Conservation (phyloP, 2,888 invertebrate genomes). For the Penaeus monodon region DNA sequence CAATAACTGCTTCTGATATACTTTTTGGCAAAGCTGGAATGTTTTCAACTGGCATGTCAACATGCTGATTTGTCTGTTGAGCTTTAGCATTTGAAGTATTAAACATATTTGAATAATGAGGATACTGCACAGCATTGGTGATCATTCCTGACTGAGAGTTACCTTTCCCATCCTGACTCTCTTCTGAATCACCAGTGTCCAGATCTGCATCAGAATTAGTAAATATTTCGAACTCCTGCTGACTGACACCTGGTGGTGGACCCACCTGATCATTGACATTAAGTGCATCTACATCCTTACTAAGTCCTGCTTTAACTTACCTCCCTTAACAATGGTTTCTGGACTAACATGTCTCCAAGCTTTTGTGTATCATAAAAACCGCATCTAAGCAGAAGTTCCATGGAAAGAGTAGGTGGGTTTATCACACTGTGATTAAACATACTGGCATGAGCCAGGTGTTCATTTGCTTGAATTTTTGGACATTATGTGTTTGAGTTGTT, state of each 20-base stretch:
- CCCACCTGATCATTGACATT: constrained; percentile 44
- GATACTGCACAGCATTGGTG: constrained; percentile 30
- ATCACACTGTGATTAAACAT: constrained; percentile 31
- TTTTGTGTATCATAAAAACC: constrained; percentile 49
- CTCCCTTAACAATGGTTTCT: constrained; percentile 55
- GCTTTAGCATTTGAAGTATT: constrained; percentile 6
- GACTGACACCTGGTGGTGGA: constrained; percentile 48
- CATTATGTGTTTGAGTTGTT: constrained; percentile 33
- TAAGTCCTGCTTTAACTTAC: constrained; percentile 60
- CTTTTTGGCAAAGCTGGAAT: constrained; percentile 22
- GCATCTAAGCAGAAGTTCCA: constrained; percentile 46
- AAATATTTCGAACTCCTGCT: constrained; percentile 51
- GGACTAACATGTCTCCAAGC: constrained; percentile 61
- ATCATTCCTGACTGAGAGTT: constrained; percentile 16
- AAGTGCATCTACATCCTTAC: constrained; percentile 56
- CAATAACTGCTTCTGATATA: constrained; percentile 51
- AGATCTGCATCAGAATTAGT: constrained; percentile 33
- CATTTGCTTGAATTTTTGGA: constrained; percentile 37
- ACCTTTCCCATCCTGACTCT: background rate
- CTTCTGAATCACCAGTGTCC: constrained; percentile 3
- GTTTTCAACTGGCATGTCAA: background rate
- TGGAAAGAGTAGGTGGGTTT: background rate
- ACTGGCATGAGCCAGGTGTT: constrained; percentile 25
- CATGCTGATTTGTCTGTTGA: constrained; percentile 25
- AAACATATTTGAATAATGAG: constrained; percentile 37